Evolutionary conservation across 2,888 invertebrate genomes (phyloP), one percentile per base, ranked within the genome.

Genomic region (Heliconius charithonia): DNA sequence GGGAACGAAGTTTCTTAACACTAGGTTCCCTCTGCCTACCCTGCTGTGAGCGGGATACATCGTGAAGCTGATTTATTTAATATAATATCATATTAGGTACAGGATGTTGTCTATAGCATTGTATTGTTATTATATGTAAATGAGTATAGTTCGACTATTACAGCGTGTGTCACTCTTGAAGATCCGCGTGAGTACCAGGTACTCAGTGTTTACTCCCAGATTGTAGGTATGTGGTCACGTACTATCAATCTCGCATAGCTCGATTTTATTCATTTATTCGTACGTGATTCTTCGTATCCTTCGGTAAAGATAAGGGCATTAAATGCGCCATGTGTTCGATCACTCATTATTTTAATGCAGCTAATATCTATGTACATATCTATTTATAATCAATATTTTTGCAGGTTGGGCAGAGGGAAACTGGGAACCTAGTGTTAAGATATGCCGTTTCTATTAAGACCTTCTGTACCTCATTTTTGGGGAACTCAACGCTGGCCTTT

Each of bases 201-300:
- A 79, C 81, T 66, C 82, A 81, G 81, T 83, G 63, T 87, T 87
- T 88, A 87, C 79, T 81, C 83, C 80, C 84, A 85, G 85, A 88
- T 88, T 87, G 84, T 84, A 86, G 87, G 85, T 84, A 84, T 83
- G 84, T 78, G 84, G 87, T 90, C 92, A 92, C 91, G 91, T 91
- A 88, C 82, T 77, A 78, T 71, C 82, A 81, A 85, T 85, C 82
- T 83, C 80, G 82, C 80, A 82, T 85, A 84, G 87, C 84, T 86
- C 87, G 84, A 87, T 87, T 85, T 87, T 89, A 87, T 90, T 89
- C 88, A 91, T 90, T 89, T 89, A 85, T 85, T 77, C 81, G 85
- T 87, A 91, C 91, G 92, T 92, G 92, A 86, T 85, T 85, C 77
- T 82, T 82, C 82, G 81, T 83, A 82, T 81, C 81, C 81, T 82